Percentiles rank a stretch among this genome's conserved stretches.
Evolutionary conservation across 1,140 invertebrate genomes (phyloP).

Genomic region (Hycleus phaleratus): DNA sequence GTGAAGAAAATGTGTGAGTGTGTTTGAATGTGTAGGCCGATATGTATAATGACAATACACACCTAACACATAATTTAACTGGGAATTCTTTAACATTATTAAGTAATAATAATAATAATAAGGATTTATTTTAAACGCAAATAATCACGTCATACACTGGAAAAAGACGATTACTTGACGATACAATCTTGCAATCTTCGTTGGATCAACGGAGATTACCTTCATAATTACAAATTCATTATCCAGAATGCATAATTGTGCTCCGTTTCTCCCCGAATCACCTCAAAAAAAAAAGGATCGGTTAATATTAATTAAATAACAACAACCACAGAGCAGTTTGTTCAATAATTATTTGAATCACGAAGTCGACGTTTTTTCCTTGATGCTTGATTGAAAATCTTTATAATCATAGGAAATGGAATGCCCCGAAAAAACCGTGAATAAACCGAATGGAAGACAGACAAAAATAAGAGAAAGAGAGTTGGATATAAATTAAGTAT

Average conservation of each 20-base stretch:
- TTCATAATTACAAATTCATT: neutral
- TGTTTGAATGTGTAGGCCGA: neutral
- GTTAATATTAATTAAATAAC: too few relatives aligned
- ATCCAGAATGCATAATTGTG: neutral
- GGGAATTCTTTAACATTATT: neutral
- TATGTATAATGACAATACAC: conserved; percentile 6
- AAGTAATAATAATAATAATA: too few relatives aligned
- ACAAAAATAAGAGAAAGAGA: too few relatives aligned
- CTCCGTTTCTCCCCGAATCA: too few relatives aligned
- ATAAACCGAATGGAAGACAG: too few relatives aligned
- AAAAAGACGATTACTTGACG: neutral
- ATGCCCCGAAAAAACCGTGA: neutral
- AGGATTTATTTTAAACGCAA: too few relatives aligned
- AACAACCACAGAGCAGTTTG: neutral
- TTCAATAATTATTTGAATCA: conserved; percentile 2
- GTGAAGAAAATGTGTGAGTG: conserved; percentile 3
- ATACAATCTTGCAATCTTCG: too few relatives aligned
- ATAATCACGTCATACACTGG: neutral
- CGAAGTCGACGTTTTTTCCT: neutral
- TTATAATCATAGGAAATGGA: neutral
- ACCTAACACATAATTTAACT: conserved; percentile 2
- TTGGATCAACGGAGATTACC: too few relatives aligned
- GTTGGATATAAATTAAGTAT: too few relatives aligned
- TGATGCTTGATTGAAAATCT: neutral
- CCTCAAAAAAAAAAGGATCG: neutral